Evolutionary conservation across 2,888 invertebrate species (phyloP).

Genomic region (Agrotis exclamationis): DNA sequence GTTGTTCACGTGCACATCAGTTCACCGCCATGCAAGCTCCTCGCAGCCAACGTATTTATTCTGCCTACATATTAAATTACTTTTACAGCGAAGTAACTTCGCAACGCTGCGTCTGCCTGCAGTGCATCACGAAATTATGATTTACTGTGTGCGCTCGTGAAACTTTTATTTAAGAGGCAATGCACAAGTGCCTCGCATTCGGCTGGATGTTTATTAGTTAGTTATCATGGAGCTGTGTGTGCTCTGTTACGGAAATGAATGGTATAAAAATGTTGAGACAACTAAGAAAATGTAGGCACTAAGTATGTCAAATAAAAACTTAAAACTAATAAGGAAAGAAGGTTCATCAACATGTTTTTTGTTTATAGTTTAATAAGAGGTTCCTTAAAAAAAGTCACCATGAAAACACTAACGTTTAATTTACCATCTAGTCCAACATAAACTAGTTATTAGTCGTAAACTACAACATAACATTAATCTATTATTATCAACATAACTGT

Average conservation of each 20-base stretch:
- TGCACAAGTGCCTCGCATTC: slow-evolving; percentile 54
- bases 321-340: no score
- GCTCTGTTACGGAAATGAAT: background rate
- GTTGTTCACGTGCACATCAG: slow-evolving; percentile 32
- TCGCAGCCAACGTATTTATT: slow-evolving; percentile 57
- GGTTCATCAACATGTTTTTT: background rate
- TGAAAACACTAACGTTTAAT: background rate
- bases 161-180: slow-evolving; percentile 68
- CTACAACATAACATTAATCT: slow-evolving; percentile 3
- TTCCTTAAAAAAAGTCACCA: background rate
- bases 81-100: slow-evolving; percentile 68
- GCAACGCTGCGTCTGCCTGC: slow-evolving; percentile 64
- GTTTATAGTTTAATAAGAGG: background rate
- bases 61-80: slow-evolving; percentile 73
- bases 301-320: no score
- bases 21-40: slow-evolving; percentile 31
- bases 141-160: slow-evolving; percentile 66
- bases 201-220: slow-evolving; percentile 50
- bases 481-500: slow-evolving; percentile 15
- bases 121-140: slow-evolving; percentile 71
- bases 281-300: background rate
- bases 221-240: slow-evolving; percentile 21
- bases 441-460: slow-evolving; percentile 8
- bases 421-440: background rate
- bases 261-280: background rate